These are phyloP conservation scores for Dromiciops gliroides DNA, from an alignment of 2,113 vertebrate species.

Conservation along the genomic window DNA sequence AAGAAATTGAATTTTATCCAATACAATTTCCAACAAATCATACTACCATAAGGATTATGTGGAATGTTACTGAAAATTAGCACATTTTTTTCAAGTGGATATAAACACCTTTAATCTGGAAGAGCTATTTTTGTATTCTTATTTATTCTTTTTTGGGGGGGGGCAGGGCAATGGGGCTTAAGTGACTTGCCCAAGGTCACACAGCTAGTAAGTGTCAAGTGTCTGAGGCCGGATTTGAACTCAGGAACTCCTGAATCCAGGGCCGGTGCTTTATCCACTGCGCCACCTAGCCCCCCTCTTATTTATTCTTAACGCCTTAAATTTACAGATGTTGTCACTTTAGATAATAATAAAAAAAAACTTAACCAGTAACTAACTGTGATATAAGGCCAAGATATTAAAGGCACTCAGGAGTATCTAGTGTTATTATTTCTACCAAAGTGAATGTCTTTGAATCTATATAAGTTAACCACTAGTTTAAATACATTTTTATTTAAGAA, in stretches of 20 bases:
- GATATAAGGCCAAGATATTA: background rate
- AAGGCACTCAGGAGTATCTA: background rate
- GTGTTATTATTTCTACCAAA: background rate
- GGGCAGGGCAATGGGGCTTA: too few species aligned
- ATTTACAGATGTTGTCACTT: background rate
- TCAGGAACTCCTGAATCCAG: too few species aligned
- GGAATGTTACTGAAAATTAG: conserved; percentile 18
- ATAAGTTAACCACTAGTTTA: background rate
- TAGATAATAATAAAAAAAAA: background rate
- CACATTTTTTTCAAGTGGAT: conserved; percentile 1
- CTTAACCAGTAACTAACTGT: background rate
- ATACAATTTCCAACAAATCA: background rate
- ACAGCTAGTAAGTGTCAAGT: too few species aligned
- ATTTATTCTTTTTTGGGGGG: background rate
- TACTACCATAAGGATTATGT: background rate
- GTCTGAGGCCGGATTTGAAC: too few species aligned
- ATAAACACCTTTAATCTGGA: background rate
- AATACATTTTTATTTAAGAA: background rate
- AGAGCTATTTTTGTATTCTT: background rate
- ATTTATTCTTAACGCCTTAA: background rate
- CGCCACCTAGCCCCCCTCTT: too few species aligned
- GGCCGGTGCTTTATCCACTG: too few species aligned
- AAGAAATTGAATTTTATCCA: conserved; percentile 1
- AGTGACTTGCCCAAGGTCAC: too few species aligned
- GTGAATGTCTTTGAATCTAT: background rate